phyloP scores from a whole-genome alignment of 2,797 vertebrate genomes.

The Danio kyathit region DNA sequence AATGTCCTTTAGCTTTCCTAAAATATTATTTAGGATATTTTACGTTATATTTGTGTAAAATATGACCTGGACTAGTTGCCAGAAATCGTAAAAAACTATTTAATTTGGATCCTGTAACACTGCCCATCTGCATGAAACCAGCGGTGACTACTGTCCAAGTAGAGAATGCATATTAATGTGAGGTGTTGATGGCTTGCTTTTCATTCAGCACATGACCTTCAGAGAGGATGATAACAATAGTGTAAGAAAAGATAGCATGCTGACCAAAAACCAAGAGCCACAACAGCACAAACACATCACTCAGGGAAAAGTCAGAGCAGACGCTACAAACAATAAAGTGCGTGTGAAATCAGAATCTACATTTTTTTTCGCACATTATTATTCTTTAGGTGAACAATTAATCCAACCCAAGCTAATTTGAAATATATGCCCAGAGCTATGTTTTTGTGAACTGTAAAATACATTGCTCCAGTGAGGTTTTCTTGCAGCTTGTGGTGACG shows the following conservation, averaged over 20 bases:
- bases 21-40: background rate
- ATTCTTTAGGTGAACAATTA: too few species aligned
- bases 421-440: too few species aligned
- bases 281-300: slow-evolving; percentile 25
- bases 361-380: too few species aligned
- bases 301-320: slow-evolving; percentile 2
- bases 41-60: background rate
- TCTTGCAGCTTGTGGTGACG: too few species aligned
- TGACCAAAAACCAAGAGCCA: slow-evolving; percentile 31
- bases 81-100: background rate
- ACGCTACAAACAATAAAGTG: slow-evolving; percentile 2
- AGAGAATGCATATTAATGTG: slow-evolving; percentile 10
- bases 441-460: too few species aligned
- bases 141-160: slow-evolving; percentile 45
- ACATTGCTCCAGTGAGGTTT: too few species aligned
- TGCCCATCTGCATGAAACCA: slow-evolving; percentile 15
- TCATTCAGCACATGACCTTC: slow-evolving; percentile 16
- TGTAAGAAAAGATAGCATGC: slow-evolving; percentile 25
- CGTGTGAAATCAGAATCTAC: too few species aligned
- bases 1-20: background rate
- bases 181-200: slow-evolving; percentile 34
- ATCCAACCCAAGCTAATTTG: too few species aligned
- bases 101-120: background rate
- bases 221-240: slow-evolving; percentile 24
- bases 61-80: background rate